A percentile compares a stretch with the other conserved stretches of the same genome.
These are phyloP conservation scores for Trichopoda pennipes DNA, from an alignment of 2,888 invertebrate genomes.

Conservation along the genomic window DNA sequence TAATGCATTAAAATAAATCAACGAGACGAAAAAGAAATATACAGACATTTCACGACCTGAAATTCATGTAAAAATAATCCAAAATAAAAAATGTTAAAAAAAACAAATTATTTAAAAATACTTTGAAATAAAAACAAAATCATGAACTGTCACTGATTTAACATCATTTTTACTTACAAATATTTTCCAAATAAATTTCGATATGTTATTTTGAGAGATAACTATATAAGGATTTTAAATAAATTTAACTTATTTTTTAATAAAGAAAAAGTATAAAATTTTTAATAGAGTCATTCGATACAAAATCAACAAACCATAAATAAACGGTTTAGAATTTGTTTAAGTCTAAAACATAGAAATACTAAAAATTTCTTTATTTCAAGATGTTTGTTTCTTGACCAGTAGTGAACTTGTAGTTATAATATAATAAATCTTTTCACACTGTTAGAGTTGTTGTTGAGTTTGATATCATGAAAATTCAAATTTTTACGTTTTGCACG, in stretches of 20 bases:
- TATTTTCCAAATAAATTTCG: constrained; percentile 9
- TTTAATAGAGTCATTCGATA: too few relatives aligned
- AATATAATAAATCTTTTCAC: too few relatives aligned
- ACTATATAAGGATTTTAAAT: background rate
- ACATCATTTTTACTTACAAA: constrained; percentile 43
- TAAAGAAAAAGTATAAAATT: too few relatives aligned
- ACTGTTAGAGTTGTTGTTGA: too few relatives aligned
- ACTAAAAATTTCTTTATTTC: too few relatives aligned
- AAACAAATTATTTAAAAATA: constrained; percentile 27
- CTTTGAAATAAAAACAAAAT: constrained; percentile 4
- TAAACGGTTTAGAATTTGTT: too few relatives aligned
- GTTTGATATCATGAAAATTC: too few relatives aligned
- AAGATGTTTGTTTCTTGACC: too few relatives aligned
- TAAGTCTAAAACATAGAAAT: too few relatives aligned
- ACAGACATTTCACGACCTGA: constrained; percentile 24
- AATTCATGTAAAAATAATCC: constrained; percentile 6
- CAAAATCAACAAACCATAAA: too few relatives aligned
- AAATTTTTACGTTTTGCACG: too few relatives aligned
- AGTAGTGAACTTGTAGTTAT: too few relatives aligned
- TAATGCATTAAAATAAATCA: constrained; percentile 55
- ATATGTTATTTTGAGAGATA: background rate
- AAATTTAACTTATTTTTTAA: background rate
- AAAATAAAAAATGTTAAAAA: background rate
- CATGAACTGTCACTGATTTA: constrained; percentile 27
- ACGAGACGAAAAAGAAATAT: constrained; percentile 8